Evolutionary conservation across 2,888 invertebrate genomes (phyloP), one percentile per base, ranked within the genome.

Genomic region (Stomorhina lunata): DNA sequence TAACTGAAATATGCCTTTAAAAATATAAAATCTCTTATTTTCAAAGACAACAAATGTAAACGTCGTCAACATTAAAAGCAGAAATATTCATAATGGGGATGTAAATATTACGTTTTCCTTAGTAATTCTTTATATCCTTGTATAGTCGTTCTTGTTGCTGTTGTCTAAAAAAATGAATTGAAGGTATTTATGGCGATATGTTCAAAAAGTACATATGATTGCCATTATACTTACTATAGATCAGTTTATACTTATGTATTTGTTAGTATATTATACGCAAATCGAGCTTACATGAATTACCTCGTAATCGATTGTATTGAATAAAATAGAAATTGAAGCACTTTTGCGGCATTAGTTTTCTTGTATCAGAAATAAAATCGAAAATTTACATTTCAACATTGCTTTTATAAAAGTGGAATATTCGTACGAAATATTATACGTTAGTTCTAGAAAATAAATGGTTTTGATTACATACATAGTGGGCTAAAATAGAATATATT

Each of bases 241-340:
- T n/a, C n/a, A n/a, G n/a, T 53, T 4, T 15, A 5, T 48, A 6
- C 50, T 12, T 40, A 7, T 15, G 9, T n/a, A 9, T 15, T 27
- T 17, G 12, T 48, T 37, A 63, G 55, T 20, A 10, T 55, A 32
- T 45, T 63, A n/a, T 37, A 12, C 40, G 32, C 29, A 71, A 75
- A 69, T 43, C 50, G 63, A 65, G 57, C 75, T 76, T 65, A 75
- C 32, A 37, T 29, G 80, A 75, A 59, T 59, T 76, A 66, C 22
- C 50, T 65, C 55, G 59, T 73, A 73, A 80, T 73, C 80, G 27
- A 10, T 20, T 27, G 57, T 20, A 55, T 68, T 65, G 50, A 40
- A 43, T 50, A 50, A 57, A 73, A 69, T 57, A 65, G 40, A 75
- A 73, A 61, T 40, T 53, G 45, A 80, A 75, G 37, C 45, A 55